phyloP scores from a whole-genome alignment of 2,888 invertebrate species.

The Meghimatium bilineatum region DNA sequence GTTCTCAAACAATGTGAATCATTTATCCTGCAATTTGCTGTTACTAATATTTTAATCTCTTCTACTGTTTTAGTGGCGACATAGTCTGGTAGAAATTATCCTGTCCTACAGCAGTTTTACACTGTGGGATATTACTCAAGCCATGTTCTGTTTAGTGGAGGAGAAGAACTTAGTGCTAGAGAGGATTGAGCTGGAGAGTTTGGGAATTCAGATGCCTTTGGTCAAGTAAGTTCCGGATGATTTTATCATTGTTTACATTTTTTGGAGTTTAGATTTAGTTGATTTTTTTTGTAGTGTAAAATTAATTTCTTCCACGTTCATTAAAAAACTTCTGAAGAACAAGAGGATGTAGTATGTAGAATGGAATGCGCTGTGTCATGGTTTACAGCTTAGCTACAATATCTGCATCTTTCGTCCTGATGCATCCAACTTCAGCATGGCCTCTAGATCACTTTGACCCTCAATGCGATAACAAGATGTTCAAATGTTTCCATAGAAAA shows the following conservation, averaged over 20 bases:
- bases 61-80: constrained; percentile 21
- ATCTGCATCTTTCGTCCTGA: no score
- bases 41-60: not conserved
- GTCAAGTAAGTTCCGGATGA: constrained; percentile 19
- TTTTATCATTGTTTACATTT: not conserved
- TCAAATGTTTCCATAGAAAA: no score
- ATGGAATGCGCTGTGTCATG: no score
- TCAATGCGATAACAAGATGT: no score
- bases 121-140: constrained; percentile 22
- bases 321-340: no score
- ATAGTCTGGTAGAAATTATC: constrained; percentile 37
- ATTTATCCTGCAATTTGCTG: not conserved
- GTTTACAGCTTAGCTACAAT: no score
- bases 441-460: no score
- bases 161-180: constrained; percentile 15
- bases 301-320: no score
- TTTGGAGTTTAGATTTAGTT: not conserved
- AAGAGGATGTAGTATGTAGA: no score
- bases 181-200: constrained; percentile 36
- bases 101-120: constrained; percentile 43
- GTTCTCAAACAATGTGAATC: not conserved
- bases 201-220: constrained; percentile 26
- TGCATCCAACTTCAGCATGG: no score
- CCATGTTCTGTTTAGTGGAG: constrained; percentile 32
- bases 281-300: not conserved